Evolutionary conservation across 2,113 vertebrate species (phyloP).

Genomic region (Limnothrissa miodon): DNA sequence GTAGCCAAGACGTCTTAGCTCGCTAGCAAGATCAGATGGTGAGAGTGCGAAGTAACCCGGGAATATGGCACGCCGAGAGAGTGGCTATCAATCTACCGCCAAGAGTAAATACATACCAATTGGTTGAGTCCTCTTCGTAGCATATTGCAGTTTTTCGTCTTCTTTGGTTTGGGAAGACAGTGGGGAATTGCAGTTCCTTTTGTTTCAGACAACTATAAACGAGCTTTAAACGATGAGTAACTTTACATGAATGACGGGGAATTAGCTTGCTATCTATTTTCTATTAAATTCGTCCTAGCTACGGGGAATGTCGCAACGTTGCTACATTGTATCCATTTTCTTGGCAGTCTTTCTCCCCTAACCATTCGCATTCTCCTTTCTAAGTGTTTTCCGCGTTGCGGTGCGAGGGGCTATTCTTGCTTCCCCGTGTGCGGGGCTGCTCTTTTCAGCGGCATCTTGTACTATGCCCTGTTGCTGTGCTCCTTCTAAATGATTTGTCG

Average conservation of each 20-base stretch:
- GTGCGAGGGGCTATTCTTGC: slow-evolving; percentile 58
- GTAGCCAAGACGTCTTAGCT: not conserved
- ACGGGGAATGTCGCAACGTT: slow-evolving; percentile 60
- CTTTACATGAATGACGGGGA: slow-evolving; percentile 69
- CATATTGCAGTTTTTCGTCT: slow-evolving; percentile 60
- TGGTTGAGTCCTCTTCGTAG: slow-evolving; percentile 69
- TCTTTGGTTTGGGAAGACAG: slow-evolving; percentile 46
- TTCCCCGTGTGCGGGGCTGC: slow-evolving; percentile 50
- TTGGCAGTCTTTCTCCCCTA: slow-evolving; percentile 59
- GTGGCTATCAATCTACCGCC: slow-evolving; percentile 30
- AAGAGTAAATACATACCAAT: slow-evolving; percentile 64
- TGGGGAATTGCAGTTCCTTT: slow-evolving; percentile 55
- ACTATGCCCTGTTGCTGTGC: slow-evolving; percentile 71
- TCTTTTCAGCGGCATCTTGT: slow-evolving; percentile 60
- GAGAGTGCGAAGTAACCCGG: not conserved
- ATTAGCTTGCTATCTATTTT: slow-evolving; percentile 67
- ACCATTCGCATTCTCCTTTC: slow-evolving; percentile 71
- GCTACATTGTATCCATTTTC: slow-evolving; percentile 71
- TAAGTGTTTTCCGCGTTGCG: slow-evolving; percentile 67
- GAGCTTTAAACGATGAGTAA: slow-evolving; percentile 55
- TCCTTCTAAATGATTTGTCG: slow-evolving; percentile 47
- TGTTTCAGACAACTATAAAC: slow-evolving; percentile 51
- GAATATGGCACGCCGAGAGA: not conserved
- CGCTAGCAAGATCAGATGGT: slow-evolving; percentile 18
- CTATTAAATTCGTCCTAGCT: slow-evolving; percentile 64